These are phyloP conservation scores for Clanis bilineata DNA, from an alignment of 2,888 invertebrate species.

Conservation along the genomic window DNA sequence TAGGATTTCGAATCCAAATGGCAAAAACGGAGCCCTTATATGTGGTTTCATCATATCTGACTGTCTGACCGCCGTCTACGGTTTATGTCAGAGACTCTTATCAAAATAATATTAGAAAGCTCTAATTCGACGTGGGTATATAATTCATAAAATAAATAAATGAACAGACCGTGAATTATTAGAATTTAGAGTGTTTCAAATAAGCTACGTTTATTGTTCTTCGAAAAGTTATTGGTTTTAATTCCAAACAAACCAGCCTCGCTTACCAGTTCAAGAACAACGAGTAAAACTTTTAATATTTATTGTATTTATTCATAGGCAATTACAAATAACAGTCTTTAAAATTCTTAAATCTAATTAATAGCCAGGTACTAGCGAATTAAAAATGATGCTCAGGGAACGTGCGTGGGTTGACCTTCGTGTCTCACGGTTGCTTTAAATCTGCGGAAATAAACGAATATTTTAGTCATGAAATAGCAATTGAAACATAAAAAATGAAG, in stretches of 20 bases:
- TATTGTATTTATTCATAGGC: constrained; percentile 8
- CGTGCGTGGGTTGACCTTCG: constrained; percentile 34
- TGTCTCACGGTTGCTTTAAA: constrained; percentile 49
- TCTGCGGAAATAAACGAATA: constrained; percentile 30
- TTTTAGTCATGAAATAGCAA: background rate
- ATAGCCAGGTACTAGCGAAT: constrained; percentile 5
- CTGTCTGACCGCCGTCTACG: too few species aligned
- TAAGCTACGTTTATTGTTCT: too few species aligned
- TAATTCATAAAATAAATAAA: too few species aligned
- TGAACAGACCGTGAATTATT: too few species aligned
- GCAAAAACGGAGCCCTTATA: too few species aligned
- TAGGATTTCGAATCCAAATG: too few species aligned
- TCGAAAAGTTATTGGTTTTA: background rate
- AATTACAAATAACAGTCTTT: constrained; percentile 14
- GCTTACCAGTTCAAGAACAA: background rate
- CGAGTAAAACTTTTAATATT: constrained; percentile 2
- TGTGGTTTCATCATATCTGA: too few species aligned
- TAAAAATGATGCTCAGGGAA: background rate
- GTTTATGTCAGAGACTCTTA: too few species aligned
- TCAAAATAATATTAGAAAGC: too few species aligned
- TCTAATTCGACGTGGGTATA: too few species aligned
- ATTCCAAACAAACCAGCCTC: background rate
- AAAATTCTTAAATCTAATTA: constrained; percentile 10
- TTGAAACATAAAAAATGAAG: background rate
- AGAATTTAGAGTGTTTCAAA: too few species aligned